These are phyloP conservation scores for Stegodyphus dumicola DNA, from an alignment of 1,140 invertebrate genomes.

Conservation along the genomic window DNA sequence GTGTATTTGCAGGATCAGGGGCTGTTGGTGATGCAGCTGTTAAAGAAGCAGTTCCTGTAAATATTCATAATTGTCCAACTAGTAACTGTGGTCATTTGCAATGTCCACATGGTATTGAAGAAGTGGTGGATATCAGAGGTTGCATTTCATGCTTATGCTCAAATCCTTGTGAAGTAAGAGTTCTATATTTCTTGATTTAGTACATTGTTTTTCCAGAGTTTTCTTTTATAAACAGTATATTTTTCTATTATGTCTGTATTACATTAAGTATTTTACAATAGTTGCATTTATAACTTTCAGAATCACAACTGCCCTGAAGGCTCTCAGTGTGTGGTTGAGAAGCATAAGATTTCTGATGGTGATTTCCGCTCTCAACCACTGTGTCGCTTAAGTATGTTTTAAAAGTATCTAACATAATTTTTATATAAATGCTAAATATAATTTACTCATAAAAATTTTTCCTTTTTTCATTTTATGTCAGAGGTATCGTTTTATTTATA, in stretches of 20 bases:
- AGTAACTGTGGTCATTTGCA: constrained; percentile 65
- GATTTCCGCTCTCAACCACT: constrained; percentile 61
- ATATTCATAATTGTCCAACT: constrained; percentile 53
- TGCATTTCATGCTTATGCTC: constrained; percentile 82
- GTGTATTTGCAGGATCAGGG: constrained; percentile 16
- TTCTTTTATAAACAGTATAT: no score
- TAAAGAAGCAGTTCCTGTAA: not conserved
- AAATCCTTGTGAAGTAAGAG: constrained; percentile 76
- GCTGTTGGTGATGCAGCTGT: constrained; percentile 40
- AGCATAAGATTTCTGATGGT: constrained; percentile 69
- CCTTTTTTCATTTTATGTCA: not conserved
- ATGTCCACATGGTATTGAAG: constrained; percentile 82
- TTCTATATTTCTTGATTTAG: not conserved
- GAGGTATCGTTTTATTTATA: not conserved
- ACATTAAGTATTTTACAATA: no score
- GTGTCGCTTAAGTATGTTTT: constrained; percentile 62
- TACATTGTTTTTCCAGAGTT: no score
- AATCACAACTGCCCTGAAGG: constrained; percentile 73
- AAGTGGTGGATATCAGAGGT: constrained; percentile 72
- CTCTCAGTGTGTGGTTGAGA: constrained; percentile 77
- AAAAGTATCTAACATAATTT: constrained; percentile 2
- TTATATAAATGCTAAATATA: not conserved
- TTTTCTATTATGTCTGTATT: no score
- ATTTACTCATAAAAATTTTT: not conserved
- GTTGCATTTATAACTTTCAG: constrained; percentile 9